phyloP scores from a whole-genome alignment of 2,797 vertebrate genomes.

The Dicrostonyx torquatus region DNA sequence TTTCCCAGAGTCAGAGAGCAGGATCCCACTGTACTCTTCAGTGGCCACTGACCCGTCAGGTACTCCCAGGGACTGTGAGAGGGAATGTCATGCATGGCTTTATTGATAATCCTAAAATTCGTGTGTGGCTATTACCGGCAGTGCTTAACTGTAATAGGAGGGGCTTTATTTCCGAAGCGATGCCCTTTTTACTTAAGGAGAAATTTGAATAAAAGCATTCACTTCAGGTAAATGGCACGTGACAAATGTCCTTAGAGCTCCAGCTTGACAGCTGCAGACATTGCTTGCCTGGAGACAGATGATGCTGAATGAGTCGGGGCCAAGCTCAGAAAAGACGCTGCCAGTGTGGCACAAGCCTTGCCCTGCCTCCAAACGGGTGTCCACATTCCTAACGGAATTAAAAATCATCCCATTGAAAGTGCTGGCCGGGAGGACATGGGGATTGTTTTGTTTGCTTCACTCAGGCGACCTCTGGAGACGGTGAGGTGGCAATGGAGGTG shows the following conservation, averaged over 20 bases:
- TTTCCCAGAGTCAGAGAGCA: neutral
- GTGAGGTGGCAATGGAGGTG: neutral
- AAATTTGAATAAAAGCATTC: conserved; percentile 57
- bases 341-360: neutral
- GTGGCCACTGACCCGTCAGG: neutral
- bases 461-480: neutral
- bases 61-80: neutral
- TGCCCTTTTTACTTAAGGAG: neutral
- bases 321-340: neutral
- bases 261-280: neutral
- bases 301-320: neutral
- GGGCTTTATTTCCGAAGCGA: conserved; percentile 29
- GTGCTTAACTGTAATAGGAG: conserved; percentile 3
- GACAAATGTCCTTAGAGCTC: neutral
- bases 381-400: neutral
- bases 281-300: neutral
- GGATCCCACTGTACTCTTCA: neutral
- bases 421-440: neutral
- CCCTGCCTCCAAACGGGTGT: neutral
- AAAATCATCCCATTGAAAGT: neutral
- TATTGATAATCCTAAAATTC: neutral
- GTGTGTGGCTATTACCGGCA: neutral
- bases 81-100: neutral
- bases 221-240: conserved; percentile 23
- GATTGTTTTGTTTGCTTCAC: neutral